A percentile compares a stretch with the other conserved stretches of the same genome.
Evolutionary conservation across 2,113 vertebrate species (phyloP).

Genomic region (Alosa alosa): DNA sequence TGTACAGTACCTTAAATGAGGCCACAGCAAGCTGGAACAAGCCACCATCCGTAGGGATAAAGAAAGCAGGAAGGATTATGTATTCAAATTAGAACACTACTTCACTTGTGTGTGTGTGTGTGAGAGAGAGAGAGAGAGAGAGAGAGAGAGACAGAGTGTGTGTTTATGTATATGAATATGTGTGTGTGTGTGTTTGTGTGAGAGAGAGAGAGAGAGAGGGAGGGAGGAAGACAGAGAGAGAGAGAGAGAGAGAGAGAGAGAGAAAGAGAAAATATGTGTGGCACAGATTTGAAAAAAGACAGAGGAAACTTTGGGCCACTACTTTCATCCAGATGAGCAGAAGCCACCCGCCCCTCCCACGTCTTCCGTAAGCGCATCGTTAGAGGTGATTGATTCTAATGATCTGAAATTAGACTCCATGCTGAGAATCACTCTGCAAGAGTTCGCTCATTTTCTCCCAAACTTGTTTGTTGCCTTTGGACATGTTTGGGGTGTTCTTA

Average conservation of each 20-base stretch:
- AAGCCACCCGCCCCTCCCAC: background rate
- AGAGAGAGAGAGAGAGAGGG: too few species aligned
- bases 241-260: too few species aligned
- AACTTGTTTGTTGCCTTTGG: slow-evolving; percentile 41
- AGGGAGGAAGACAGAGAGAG: too few species aligned
- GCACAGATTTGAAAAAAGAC: background rate
- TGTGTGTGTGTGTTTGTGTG: background rate
- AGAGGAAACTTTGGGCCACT: background rate
- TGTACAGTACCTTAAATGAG: slow-evolving; percentile 24
- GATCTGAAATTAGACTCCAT: slow-evolving; percentile 41
- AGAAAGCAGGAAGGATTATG: slow-evolving; percentile 21
- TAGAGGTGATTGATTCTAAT: slow-evolving; percentile 45
- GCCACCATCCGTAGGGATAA: slow-evolving; percentile 23
- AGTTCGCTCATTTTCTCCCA: slow-evolving; percentile 19
- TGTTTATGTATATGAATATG: background rate
- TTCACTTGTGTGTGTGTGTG: background rate
- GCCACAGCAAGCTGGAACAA: slow-evolving; percentile 3
- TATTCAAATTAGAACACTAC: slow-evolving; percentile 1
- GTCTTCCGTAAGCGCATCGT: slow-evolving; percentile 30
- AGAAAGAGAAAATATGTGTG: background rate
- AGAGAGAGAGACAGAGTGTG: background rate
- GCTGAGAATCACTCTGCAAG: slow-evolving; percentile 30
- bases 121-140: too few species aligned
- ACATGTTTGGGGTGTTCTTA: slow-evolving; percentile 23
- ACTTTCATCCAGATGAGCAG: slow-evolving; percentile 21